These are phyloP conservation scores for Mungos mungo DNA, from an alignment of 2,113 vertebrate species.

Conservation along the genomic window DNA sequence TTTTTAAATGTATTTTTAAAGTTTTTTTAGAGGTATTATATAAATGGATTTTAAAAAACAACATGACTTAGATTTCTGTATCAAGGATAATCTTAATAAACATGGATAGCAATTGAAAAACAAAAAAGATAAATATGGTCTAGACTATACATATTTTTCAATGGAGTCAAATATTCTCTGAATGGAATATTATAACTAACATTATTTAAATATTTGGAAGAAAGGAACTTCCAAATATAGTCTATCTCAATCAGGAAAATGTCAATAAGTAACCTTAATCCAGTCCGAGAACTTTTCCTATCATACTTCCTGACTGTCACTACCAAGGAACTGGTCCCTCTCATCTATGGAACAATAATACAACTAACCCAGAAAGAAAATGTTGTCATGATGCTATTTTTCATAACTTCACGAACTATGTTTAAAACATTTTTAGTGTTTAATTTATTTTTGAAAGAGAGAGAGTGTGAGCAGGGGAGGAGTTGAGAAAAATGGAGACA, in stretches of 20 bases:
- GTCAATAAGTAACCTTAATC: background rate
- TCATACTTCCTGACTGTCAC: background rate
- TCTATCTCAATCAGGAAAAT: background rate
- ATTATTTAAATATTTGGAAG: background rate
- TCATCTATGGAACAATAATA: background rate
- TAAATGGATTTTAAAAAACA: background rate
- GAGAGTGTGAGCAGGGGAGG: too few species aligned
- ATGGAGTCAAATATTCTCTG: background rate
- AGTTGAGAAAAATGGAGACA: too few species aligned
- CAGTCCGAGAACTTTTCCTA: background rate
- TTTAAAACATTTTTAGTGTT: background rate
- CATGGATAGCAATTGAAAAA: background rate
- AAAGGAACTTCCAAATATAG: background rate
- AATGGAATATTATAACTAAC: background rate
- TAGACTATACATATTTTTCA: background rate
- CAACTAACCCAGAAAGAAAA: background rate
- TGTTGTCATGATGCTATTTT: background rate
- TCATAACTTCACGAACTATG: background rate
- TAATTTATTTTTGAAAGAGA: too few species aligned
- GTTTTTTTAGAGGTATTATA: background rate
- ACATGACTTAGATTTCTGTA: background rate
- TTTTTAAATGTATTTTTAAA: background rate
- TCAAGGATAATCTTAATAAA: background rate
- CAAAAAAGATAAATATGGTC: background rate
- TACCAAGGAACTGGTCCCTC: background rate